phyloP scores from a whole-genome alignment of 2,888 invertebrate species.

The Uloborus plumipes region DNA sequence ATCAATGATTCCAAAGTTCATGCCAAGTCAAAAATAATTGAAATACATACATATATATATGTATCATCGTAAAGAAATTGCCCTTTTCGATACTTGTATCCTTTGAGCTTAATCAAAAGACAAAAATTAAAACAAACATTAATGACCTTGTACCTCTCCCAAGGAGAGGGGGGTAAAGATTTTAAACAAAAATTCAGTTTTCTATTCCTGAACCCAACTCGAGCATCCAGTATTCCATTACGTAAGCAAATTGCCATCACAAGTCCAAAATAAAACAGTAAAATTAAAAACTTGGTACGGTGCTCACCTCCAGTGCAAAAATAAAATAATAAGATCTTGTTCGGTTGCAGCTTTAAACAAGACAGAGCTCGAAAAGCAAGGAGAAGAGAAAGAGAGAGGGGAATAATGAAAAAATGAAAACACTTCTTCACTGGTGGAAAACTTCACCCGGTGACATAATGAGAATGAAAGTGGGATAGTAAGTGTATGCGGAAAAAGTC shows the following conservation, averaged over 20 bases:
- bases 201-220: conserved; percentile 22
- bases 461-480: conserved; percentile 23
- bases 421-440: neutral
- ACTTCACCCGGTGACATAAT: conserved; percentile 7
- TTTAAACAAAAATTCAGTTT: conserved; percentile 45
- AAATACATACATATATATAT: too few relatives aligned
- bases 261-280: conserved; percentile 37
- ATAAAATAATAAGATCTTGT: conserved; percentile 43
- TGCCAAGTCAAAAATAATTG: too few relatives aligned
- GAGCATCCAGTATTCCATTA: conserved; percentile 37
- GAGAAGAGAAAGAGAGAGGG: conserved; percentile 3
- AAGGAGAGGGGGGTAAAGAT: neutral
- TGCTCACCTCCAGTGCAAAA: conserved; percentile 8
- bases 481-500: too few relatives aligned
- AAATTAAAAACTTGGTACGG: conserved; percentile 41
- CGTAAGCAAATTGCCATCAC: conserved; percentile 50
- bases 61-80: too few relatives aligned
- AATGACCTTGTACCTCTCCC: neutral
- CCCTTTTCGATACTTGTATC: too few relatives aligned
- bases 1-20: too few relatives aligned
- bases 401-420: conserved; percentile 16
- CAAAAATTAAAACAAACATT: too few relatives aligned
- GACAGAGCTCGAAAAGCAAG: conserved; percentile 49
- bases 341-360: conserved; percentile 54
- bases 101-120: too few relatives aligned